Conservation (phyloP, 2,888 invertebrate genomes). For the Blomia tropicalis region DNA sequence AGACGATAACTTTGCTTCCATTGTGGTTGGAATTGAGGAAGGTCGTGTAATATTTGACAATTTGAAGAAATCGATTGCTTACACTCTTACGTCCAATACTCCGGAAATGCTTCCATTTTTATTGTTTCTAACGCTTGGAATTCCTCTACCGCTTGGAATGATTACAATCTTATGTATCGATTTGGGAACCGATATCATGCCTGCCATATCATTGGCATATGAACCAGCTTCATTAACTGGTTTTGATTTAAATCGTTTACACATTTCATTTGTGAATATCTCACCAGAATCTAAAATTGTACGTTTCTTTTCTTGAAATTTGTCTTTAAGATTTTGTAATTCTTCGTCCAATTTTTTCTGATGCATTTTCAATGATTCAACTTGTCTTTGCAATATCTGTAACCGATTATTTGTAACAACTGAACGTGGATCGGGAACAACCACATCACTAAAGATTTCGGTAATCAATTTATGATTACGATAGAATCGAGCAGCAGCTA, state of each 20-base stretch:
- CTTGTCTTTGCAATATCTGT: constrained; percentile 80
- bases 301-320: constrained; percentile 83
- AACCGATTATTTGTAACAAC: constrained; percentile 86
- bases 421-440: constrained; percentile 92
- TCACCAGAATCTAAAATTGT: constrained; percentile 87
- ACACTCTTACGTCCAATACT: too few relatives aligned
- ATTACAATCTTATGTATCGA: too few relatives aligned
- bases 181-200: too few relatives aligned
- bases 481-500: constrained; percentile 80
- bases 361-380: constrained; percentile 87
- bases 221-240: constrained; percentile 86
- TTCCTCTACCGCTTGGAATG: too few relatives aligned
- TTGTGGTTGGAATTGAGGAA: too few relatives aligned
- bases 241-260: constrained; percentile 60
- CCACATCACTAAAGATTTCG: constrained; percentile 89
- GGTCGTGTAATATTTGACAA: too few relatives aligned
- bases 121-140: too few relatives aligned
- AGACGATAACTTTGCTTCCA: too few relatives aligned
- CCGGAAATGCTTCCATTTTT: too few relatives aligned
- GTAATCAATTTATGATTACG: constrained; percentile 91
- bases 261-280: constrained; percentile 76
- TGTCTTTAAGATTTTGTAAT: constrained; percentile 85
- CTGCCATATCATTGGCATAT: too few relatives aligned
- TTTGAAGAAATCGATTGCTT: too few relatives aligned
- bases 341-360: constrained; percentile 91